phyloP scores from a whole-genome alignment of 2,113 vertebrate genomes.

The Eurypyga helias region DNA sequence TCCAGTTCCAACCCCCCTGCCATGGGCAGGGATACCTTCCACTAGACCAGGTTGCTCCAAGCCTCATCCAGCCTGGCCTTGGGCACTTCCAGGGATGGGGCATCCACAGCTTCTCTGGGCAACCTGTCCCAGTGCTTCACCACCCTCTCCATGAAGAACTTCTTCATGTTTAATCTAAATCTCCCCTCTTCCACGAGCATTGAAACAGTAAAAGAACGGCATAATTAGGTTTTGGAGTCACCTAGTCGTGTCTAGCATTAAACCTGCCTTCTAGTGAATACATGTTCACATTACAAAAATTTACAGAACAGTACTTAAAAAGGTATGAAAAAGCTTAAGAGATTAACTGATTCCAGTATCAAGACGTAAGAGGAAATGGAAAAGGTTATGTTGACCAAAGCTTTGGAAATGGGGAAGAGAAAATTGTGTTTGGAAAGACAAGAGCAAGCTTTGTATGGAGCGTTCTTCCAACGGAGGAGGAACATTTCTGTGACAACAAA shows the following conservation, averaged over 20 bases:
- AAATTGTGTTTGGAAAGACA: neutral
- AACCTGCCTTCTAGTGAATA: neutral
- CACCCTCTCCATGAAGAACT: too few relatives aligned
- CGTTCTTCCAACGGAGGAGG: neutral
- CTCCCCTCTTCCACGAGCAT: too few relatives aligned
- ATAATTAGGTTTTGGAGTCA: neutral
- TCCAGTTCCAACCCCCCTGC: too few relatives aligned
- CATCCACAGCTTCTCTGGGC: too few relatives aligned
- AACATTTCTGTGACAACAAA: neutral
- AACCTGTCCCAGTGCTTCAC: too few relatives aligned
- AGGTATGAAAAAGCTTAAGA: neutral
- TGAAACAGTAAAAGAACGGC: neutral
- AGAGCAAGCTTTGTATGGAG: accelerated
- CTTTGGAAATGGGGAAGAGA: neutral
- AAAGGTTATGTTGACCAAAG: neutral
- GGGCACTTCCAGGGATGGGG: too few relatives aligned
- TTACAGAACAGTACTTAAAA: neutral
- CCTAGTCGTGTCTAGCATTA: neutral
- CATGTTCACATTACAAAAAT: neutral
- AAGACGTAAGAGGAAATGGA: neutral
- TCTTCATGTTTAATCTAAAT: too few relatives aligned
- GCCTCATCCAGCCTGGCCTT: too few relatives aligned
- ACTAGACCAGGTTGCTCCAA: too few relatives aligned
- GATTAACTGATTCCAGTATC: neutral
- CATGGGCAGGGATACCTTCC: too few relatives aligned